Conservation (phyloP, 2,797 vertebrate species). For the Oceanodroma leucorhoa region DNA sequence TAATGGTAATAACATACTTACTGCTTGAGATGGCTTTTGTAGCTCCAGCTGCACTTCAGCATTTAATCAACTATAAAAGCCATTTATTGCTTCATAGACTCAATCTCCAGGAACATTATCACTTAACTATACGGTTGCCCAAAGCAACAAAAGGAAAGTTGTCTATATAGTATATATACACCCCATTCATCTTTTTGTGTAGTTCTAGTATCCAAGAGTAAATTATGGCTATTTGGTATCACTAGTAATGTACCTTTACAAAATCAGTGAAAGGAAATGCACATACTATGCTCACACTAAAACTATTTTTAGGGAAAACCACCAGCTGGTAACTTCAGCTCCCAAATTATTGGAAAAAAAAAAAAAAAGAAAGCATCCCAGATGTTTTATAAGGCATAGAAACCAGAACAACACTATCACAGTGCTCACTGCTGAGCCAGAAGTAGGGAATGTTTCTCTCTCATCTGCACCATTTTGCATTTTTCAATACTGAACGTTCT, state of each 20-base stretch:
- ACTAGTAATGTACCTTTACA: slow-evolving; percentile 16
- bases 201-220: not conserved
- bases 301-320: slow-evolving; percentile 32
- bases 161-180: not conserved
- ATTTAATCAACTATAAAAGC: slow-evolving; percentile 38
- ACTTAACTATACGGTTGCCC: slow-evolving; percentile 54
- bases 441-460: not conserved
- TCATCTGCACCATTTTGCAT: not conserved
- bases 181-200: slow-evolving; percentile 12
- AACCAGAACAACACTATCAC: not conserved
- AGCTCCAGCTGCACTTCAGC: slow-evolving; percentile 53
- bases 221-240: slow-evolving; percentile 40
- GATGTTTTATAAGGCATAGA: not conserved
- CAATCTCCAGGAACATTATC: slow-evolving; percentile 39
- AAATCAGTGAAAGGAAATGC: slow-evolving; percentile 34
- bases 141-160: slow-evolving; percentile 48
- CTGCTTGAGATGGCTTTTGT: slow-evolving; percentile 41
- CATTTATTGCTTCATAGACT: slow-evolving; percentile 38
- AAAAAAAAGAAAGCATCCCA: not conserved
- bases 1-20: slow-evolving; percentile 31
- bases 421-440: not conserved
- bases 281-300: not conserved
- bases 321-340: slow-evolving; percentile 15
- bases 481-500: not conserved
- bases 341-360: not conserved